A percentile compares a stretch with the other conserved stretches of the same genome.
These are phyloP conservation scores for Noctua janthina DNA, from an alignment of 2,888 invertebrate genomes.

Conservation along the genomic window DNA sequence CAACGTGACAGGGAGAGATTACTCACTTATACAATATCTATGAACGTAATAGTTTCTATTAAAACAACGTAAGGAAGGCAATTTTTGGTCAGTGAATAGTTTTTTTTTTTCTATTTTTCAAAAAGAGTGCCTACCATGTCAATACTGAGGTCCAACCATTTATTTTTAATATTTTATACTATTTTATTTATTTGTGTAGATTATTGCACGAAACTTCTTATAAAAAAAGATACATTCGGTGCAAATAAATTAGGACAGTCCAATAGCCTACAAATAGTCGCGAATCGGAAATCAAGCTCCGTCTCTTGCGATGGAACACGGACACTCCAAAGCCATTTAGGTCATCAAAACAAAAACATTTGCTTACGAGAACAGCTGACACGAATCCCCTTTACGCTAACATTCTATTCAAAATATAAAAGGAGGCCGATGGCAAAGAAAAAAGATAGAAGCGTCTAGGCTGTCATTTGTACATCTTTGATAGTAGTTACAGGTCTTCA, in stretches of 20 bases:
- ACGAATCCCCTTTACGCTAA: slow-evolving; percentile 62
- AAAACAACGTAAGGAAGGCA: too few species aligned
- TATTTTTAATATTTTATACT: too few species aligned
- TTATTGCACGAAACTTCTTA: not conserved
- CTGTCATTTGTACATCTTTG: not conserved
- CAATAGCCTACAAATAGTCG: slow-evolving; percentile 25
- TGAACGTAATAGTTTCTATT: not conserved
- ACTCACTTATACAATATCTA: not conserved
- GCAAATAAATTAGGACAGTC: slow-evolving; percentile 15
- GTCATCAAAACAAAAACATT: slow-evolving; percentile 63
- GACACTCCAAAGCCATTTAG: slow-evolving; percentile 47
- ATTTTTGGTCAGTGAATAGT: not conserved
- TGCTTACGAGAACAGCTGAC: slow-evolving; percentile 51
- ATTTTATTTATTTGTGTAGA: too few species aligned
- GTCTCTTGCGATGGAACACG: slow-evolving; percentile 22
- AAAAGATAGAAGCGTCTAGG: slow-evolving; percentile 7
- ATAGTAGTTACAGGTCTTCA: not conserved
- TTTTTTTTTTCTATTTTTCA: not conserved
- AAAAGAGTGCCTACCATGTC: too few species aligned
- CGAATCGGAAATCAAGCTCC: slow-evolving; percentile 31
- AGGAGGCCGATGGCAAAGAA: slow-evolving; percentile 58
- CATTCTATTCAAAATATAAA: slow-evolving; percentile 69
- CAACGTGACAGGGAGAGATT: slow-evolving; percentile 31
- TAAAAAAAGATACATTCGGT: not conserved
- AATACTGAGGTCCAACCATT: not conserved